Evolutionary conservation across 2,888 invertebrate species (phyloP).

Genomic region (Dromius quadrimaculatus): DNA sequence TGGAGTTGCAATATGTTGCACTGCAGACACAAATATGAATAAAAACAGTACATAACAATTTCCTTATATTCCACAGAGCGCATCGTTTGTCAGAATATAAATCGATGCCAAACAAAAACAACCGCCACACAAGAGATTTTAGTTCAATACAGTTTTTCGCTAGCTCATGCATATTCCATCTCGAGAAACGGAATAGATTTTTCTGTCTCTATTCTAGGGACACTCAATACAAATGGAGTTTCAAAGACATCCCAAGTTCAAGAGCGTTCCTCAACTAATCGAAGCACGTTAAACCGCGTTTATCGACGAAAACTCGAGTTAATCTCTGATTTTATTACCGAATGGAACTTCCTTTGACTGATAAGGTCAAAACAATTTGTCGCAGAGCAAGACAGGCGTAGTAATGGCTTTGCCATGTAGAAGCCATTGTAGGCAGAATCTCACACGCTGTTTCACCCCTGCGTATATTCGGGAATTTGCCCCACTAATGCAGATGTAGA

Average conservation of each 20-base stretch:
- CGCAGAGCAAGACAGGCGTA: constrained; percentile 43
- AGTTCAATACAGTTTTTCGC: background rate
- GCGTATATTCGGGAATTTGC: constrained; percentile 9
- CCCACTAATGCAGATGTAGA: too few species aligned
- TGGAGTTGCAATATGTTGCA: too few species aligned
- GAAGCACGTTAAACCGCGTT: constrained; percentile 5
- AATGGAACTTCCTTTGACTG: constrained; percentile 37
- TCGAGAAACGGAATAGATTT: background rate
- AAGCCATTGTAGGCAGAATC: constrained; percentile 28
- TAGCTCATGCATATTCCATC: constrained; percentile 13
- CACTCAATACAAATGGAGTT: constrained; percentile 12
- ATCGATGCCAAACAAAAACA: constrained; percentile 21
- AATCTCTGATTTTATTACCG: constrained; percentile 37
- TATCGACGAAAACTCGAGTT: constrained; percentile 23
- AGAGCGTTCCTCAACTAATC: background rate
- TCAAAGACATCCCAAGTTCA: constrained; percentile 36
- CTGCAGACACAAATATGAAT: too few species aligned
- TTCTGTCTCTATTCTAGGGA: background rate
- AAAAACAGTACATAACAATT: too few species aligned
- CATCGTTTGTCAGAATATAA: constrained; percentile 16
- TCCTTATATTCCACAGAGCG: constrained; percentile 18
- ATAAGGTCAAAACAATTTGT: constrained; percentile 49
- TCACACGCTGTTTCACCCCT: constrained; percentile 6
- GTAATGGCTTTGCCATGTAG: constrained; percentile 48
- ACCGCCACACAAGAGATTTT: background rate